These are phyloP conservation scores for Psittacula cyanocephala DNA, from an alignment of 2,113 vertebrate species.

Conservation along the genomic window DNA sequence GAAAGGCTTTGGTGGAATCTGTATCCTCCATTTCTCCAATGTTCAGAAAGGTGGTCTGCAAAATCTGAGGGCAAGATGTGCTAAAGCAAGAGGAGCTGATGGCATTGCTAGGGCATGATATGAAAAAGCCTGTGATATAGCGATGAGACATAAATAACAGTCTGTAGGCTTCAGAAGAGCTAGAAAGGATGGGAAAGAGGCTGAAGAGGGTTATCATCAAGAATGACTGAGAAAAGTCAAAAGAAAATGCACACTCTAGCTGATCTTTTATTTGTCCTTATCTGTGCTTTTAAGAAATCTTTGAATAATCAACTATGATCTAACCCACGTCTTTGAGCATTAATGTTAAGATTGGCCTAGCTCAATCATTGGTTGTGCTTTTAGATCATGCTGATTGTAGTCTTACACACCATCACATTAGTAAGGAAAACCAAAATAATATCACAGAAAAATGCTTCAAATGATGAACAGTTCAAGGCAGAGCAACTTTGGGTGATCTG, in stretches of 20 bases:
- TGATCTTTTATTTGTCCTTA: neutral
- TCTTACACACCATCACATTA: neutral
- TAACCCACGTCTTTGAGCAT: neutral
- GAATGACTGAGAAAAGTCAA: neutral
- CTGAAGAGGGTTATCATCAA: neutral
- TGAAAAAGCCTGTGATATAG: neutral
- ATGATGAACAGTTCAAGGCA: neutral
- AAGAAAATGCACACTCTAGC: neutral
- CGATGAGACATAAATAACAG: neutral
- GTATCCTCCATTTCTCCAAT: neutral
- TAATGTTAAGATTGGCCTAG: neutral
- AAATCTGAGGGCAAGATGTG: neutral
- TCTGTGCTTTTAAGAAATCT: neutral
- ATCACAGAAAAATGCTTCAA: neutral
- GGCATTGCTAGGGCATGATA: neutral
- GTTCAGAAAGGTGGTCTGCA: neutral
- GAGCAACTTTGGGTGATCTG: neutral
- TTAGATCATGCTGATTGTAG: neutral
- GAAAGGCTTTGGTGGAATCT: neutral
- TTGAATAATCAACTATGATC: neutral
- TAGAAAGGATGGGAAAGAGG: neutral
- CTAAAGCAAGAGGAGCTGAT: neutral
- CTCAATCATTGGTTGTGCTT: neutral
- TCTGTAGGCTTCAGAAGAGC: neutral
- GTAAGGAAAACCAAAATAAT: neutral